Conservation (phyloP, 1,140 invertebrate genomes). For the Drosophila ercepeae region DNA sequence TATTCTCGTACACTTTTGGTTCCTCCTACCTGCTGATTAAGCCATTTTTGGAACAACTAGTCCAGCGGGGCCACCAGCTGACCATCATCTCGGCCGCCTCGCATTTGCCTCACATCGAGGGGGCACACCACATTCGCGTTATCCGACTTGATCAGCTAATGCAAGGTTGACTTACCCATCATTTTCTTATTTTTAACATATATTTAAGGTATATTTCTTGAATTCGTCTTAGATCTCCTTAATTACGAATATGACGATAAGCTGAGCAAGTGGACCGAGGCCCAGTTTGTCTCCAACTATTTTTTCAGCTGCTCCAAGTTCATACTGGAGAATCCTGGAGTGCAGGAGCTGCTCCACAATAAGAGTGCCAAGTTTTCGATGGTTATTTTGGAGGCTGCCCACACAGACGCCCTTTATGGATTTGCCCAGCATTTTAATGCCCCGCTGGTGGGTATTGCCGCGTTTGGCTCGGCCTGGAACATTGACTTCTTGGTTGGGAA, state of each 20-base stretch:
- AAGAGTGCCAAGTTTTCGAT: conserved; percentile 52
- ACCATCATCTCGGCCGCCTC: conserved; percentile 41
- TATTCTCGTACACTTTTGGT: conserved; percentile 42
- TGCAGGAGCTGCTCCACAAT: conserved; percentile 54
- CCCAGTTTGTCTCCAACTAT: conserved; percentile 16
- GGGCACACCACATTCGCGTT: conserved; percentile 54
- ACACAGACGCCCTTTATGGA: conserved; percentile 64
- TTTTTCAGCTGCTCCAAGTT: conserved; percentile 39
- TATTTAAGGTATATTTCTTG: background rate
- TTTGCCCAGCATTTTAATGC: conserved; percentile 67
- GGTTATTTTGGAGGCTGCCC: conserved; percentile 60
- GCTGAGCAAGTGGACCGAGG: conserved; percentile 44
- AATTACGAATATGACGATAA: background rate
- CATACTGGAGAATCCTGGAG: conserved; percentile 38
- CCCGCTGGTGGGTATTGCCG: conserved; percentile 57
- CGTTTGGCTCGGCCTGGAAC: conserved; percentile 61
- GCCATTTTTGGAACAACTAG: conserved; percentile 40
- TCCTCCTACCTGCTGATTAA: conserved; percentile 40
- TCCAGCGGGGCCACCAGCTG: conserved; percentile 43
- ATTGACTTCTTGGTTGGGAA: conserved; percentile 64
- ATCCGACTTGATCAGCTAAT: conserved; percentile 16
- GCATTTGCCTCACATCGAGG: conserved; percentile 40
- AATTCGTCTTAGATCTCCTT: conserved; percentile 6
- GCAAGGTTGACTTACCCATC: too few relatives aligned
- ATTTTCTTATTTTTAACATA: too few relatives aligned